Base-by-base conservation (phyloP, 2,797 vertebrate genomes). In the Acanthurus lineatus region DNA sequence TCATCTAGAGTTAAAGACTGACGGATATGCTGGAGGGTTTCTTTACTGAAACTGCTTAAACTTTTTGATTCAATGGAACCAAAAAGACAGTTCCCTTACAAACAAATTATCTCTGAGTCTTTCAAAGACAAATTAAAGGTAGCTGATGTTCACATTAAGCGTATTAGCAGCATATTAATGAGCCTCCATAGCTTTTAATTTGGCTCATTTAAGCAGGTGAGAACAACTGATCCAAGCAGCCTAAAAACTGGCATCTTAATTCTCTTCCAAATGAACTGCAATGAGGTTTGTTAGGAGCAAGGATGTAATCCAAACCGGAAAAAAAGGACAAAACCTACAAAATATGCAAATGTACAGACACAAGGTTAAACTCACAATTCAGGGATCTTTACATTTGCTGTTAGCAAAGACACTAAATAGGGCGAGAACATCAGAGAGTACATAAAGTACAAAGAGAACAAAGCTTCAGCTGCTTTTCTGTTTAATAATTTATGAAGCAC, bases 241-340 rank as follows among this genome's bases (percentile, higher is more conserved):
- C 12, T 58, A 42, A 22, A 51, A 62, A 53, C 2, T 4, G 14
- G 60, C 53, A 52, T 32, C 51, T 59, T 76, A 49, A 76, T 76
- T 19, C 35, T 57, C 14, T 60, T 73, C 56, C 61, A 76, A 67
- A 47, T 69, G 45, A 69, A 69, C 56, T 52, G 19, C 48, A 42
- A 38, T 19, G n/a, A 2, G 1, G 42, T 47, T 69, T 66, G 68
- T 53, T 1, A 2, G 9, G 4, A 51, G 16, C 4, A 16, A 56
- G 25, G 35, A 19, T 58, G 22, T 22, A 66, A 70, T 48, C 59
- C 2, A 22, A 63, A 52, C 40, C 40, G 17, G 25, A 25, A 44
- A 14, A 6, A 14, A 22, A 47, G 44, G 1, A 68, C 20, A 44
- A 40, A 44, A n/a, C 15, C 12, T 25, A 48, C 15, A 69, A 66